phyloP scores from a whole-genome alignment of 2,797 vertebrate genomes.

The Chiloscyllium punctatum region DNA sequence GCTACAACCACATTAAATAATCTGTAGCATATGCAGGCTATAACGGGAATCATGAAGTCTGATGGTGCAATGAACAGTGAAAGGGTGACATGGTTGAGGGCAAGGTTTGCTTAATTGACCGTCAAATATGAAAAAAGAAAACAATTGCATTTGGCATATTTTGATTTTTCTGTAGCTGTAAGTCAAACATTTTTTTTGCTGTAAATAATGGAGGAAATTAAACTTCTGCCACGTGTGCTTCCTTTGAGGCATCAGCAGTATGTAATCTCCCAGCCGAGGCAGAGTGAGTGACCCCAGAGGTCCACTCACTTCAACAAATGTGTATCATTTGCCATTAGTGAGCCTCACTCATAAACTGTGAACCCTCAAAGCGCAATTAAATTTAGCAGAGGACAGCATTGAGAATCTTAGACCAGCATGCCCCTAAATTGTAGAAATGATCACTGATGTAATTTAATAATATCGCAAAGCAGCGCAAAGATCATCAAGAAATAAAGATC shows the following conservation, averaged over 20 bases:
- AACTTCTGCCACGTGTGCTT: not conserved
- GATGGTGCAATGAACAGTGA: not conserved
- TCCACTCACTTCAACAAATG: slow-evolving; percentile 52
- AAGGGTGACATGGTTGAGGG: not conserved
- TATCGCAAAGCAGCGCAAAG: not conserved
- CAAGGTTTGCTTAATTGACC: too few relatives aligned
- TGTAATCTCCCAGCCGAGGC: slow-evolving; percentile 55
- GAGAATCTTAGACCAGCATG: too few relatives aligned
- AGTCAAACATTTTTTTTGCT: not conserved
- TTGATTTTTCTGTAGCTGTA: not conserved
- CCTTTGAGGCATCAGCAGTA: slow-evolving; percentile 47
- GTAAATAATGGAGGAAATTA: slow-evolving; percentile 33
- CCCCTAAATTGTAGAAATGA: not conserved
- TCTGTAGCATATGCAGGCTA: not conserved
- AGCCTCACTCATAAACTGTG: slow-evolving; percentile 43
- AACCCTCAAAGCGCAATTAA: not conserved
- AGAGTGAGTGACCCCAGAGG: slow-evolving; percentile 55
- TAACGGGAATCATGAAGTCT: not conserved
- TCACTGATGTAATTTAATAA: not conserved
- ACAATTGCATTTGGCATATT: not conserved
- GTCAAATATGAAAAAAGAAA: not conserved
- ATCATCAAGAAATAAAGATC: slow-evolving; percentile 43
- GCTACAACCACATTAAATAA: not conserved
- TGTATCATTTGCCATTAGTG: slow-evolving; percentile 59
- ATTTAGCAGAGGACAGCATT: not conserved